A percentile compares a stretch with the other conserved stretches of the same genome.
These are phyloP conservation scores for Mnemiopsis leidyi DNA, from an alignment of 37 sponge, comb jelly and placozoan species.

Conservation along the genomic window DNA sequence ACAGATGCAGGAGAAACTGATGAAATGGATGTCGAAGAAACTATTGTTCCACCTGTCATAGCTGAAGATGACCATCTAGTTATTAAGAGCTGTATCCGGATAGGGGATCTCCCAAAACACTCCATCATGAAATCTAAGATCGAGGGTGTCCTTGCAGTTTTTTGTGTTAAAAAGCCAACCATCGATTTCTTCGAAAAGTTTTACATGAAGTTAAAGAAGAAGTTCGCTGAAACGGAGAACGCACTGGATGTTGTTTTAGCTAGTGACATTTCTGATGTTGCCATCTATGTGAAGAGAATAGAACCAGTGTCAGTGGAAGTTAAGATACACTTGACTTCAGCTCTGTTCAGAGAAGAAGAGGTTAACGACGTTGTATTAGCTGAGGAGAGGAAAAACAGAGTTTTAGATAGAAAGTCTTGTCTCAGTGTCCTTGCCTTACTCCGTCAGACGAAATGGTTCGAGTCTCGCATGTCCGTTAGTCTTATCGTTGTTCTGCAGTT, in stretches of 20 bases:
- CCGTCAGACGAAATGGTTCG: constrained; percentile 60
- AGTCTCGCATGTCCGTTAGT: constrained; percentile 41
- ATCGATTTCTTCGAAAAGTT: not conserved
- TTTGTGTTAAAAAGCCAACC: constrained; percentile 28
- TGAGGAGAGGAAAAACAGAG: not conserved
- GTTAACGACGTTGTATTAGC: not conserved
- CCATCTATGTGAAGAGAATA: constrained; percentile 25
- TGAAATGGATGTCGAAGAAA: not conserved
- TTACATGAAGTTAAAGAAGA: constrained; percentile 2
- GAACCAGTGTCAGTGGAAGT: constrained; percentile 7
- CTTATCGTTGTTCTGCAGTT: constrained; percentile 56
- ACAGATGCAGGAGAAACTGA: not conserved
- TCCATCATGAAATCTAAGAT: constrained; percentile 33
- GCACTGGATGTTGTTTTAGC: constrained; percentile 14
- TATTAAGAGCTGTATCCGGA: constrained; percentile 34
- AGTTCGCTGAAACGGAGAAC: constrained; percentile 16
- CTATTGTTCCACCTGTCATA: not conserved
- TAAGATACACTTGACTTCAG: not conserved
- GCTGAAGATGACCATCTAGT: constrained; percentile 11
- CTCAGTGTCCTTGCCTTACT: not conserved
- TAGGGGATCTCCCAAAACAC: constrained; percentile 54
- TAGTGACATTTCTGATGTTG: not conserved
- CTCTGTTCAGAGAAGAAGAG: constrained; percentile 21
- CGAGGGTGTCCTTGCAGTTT: constrained; percentile 37
- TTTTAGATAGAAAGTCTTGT: not conserved